Base-by-base conservation (phyloP, 30 jellyfish, hydroid and myxozoan genomes). In the Cassiopea andromeda region DNA sequence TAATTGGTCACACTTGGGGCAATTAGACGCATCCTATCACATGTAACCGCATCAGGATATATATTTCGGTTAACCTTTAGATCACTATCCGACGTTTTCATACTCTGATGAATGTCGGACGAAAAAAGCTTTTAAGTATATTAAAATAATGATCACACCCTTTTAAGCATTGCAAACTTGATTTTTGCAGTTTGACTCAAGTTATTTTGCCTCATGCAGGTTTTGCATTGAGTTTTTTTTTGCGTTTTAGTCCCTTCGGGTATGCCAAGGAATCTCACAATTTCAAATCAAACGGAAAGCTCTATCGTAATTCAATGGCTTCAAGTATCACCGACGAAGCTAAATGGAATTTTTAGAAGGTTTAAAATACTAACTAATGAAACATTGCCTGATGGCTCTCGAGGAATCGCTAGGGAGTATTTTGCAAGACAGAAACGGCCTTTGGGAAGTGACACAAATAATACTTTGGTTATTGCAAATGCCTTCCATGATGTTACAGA, bases 161-260 rank as follows among this genome's bases (percentile, higher is more conserved):
- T 27, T 27, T 27, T 27, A 27, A 27, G 38, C 38, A 27, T 27
- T 27, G 38, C 38, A 27, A 27, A 27, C 38, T 27, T 27, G 38
- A 27, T 27, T 27, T 27, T 27, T 27, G 38, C 38, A 27, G 64
- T 54, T 54, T 54, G 7, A 3, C 64, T 54, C 64, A 54, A 3
- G 64, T 54, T 54, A 54, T 54, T 3, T 54, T 54, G 64, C 12
- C 12, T 54, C 64, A 54, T 54, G 64, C 64, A 6, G 7, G 7
- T 54, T 54, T 54, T 10, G 7, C 10, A 54, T 54, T 54, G 10
- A 3, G 12, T 10, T 6, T 54, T 54, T 50, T 10, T 14, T 64
- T 64, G 27, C 73, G 2, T 64, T 64, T 27, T 67, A 89, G 97
- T 50, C 7, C 97, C 97, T 16, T 50, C 89, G 4, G 97, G 87